These are phyloP conservation scores for Fukomys damarensis DNA, from an alignment of 2,113 vertebrate species.

Conservation along the genomic window DNA sequence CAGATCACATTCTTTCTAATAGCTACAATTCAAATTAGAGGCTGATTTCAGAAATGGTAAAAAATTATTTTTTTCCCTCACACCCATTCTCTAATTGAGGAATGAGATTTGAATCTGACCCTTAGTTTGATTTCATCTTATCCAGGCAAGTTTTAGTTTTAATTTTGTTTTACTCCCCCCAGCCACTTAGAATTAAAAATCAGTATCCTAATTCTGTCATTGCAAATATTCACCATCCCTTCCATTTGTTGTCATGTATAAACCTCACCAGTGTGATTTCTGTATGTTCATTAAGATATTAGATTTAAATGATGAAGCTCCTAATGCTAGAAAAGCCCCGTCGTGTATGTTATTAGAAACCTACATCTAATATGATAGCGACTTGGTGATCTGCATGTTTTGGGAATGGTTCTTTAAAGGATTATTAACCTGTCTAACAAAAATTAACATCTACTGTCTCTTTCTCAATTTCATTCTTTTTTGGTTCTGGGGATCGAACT, in stretches of 20 bases:
- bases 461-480: conserved; percentile 52
- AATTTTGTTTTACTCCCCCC: not conserved
- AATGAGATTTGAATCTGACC: conserved; percentile 69
- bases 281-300: conserved; percentile 40
- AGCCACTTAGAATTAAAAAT: conserved; percentile 58
- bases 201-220: conserved; percentile 2
- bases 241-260: conserved; percentile 29
- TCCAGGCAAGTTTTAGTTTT: conserved; percentile 64
- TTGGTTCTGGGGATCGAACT: too few species aligned
- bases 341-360: conserved; percentile 38
- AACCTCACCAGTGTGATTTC: conserved; percentile 38
- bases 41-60: conserved; percentile 55
- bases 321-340: conserved; percentile 28
- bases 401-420: conserved; percentile 48
- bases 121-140: conserved; percentile 65
- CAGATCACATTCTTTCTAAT: conserved; percentile 29
- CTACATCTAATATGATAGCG: conserved; percentile 8
- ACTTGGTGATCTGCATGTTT: conserved; percentile 48
- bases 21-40: conserved; percentile 50
- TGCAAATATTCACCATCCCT: conserved; percentile 40
- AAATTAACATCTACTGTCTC: conserved; percentile 19
- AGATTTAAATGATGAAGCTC: not conserved
- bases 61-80: conserved; percentile 63
- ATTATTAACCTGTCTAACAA: conserved; percentile 62
- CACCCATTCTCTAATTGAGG: conserved; percentile 61